Conservation (phyloP, 2,888 invertebrate species). For the Thyatira batis region DNA sequence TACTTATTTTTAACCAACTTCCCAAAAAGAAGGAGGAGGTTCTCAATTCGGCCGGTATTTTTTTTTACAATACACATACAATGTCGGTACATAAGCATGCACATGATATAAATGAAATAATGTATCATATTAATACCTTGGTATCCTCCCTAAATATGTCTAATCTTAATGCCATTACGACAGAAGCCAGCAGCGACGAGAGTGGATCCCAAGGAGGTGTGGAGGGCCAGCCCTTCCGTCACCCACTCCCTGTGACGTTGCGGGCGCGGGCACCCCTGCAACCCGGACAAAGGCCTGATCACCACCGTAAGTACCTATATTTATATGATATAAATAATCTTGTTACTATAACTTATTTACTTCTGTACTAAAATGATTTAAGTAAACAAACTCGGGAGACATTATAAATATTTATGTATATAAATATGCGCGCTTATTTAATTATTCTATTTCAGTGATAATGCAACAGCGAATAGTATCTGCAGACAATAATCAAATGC, state of each 20-base stretch:
- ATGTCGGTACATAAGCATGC: not conserved
- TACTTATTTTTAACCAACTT: too few species aligned
- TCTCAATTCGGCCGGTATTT: too few species aligned
- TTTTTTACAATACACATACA: too few species aligned
- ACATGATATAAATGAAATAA: constrained; percentile 6
- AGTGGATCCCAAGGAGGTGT: constrained; percentile 28
- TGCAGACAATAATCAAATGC: constrained; percentile 58
- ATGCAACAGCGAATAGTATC: constrained; percentile 69
- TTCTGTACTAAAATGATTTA: not conserved
- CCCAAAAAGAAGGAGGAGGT: too few species aligned
- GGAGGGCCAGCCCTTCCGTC: constrained; percentile 85
- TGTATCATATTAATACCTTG: too few species aligned
- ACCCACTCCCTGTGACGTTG: constrained; percentile 83
- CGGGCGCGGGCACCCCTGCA: constrained; percentile 59
- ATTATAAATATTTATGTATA: not conserved
- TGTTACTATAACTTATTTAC: too few species aligned
- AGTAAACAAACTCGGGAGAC: too few species aligned
- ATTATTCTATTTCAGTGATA: constrained; percentile 48
- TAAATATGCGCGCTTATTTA: too few species aligned
- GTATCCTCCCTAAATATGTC: too few species aligned
- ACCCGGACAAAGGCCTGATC: constrained; percentile 51
- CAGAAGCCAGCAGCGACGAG: constrained; percentile 39
- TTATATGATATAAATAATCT: too few species aligned
- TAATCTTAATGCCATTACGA: too few species aligned
- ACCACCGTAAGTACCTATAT: constrained; percentile 48